Conservation (phyloP, 2,888 invertebrate genomes). For the Pachydiplax longipennis region DNA sequence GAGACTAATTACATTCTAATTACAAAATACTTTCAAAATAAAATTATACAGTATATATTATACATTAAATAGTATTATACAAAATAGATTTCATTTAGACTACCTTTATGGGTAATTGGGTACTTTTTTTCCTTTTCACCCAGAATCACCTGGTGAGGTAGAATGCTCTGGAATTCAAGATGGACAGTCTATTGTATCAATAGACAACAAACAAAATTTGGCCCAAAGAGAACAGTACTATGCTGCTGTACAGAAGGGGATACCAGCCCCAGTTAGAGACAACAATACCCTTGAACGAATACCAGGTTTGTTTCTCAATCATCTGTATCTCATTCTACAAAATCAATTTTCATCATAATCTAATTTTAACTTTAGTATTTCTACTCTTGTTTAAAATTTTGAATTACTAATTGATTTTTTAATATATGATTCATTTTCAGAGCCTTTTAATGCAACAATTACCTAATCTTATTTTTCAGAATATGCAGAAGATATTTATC, state of each 20-base stretch:
- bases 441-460: constrained; percentile 1
- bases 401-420: background rate
- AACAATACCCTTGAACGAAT: constrained; percentile 52
- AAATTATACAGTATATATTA: no score
- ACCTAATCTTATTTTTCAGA: constrained; percentile 52
- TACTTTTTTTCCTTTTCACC: no score
- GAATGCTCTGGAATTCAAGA: constrained; percentile 45
- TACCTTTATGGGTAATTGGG: no score
- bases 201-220: constrained; percentile 55
- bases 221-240: constrained; percentile 55
- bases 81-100: no score
- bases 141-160: constrained; percentile 20
- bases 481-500: constrained; percentile 57
- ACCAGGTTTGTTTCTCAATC: constrained; percentile 51
- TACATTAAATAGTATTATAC: no score
- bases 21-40: no score
- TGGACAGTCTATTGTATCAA: constrained; percentile 52
- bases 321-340: background rate
- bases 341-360: background rate
- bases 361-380: background rate
- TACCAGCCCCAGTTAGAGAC: constrained; percentile 51
- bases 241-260: constrained; percentile 54
- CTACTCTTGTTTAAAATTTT: background rate
- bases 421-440: background rate
- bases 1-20: no score